Base-by-base conservation (phyloP, 2,888 invertebrate genomes). In the Trichogramma dendrolimi region DNA sequence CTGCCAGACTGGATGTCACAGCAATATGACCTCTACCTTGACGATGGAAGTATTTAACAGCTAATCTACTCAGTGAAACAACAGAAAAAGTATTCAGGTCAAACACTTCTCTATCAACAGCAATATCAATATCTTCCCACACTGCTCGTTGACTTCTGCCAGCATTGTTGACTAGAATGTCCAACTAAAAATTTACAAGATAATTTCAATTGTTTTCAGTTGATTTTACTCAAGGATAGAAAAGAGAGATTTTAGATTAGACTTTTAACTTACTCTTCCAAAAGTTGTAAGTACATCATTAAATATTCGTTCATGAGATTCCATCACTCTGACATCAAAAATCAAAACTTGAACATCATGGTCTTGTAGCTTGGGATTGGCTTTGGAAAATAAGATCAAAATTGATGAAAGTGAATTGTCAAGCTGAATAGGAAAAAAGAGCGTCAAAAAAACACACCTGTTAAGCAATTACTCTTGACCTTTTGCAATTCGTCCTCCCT, bases 121-220 rank as follows among this genome's bases (percentile, higher is more conserved):
- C 77, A 1, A 89, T 66, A 1, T 88, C 85, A 52, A 88, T 90
- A 1, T 86, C 81, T 65, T 87, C 86, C 87, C 89, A 92, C 47
- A 46, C 14, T 1, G 76, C 77, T 66, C 92, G 81, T 75, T 93
- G 92, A 6, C 90, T 89, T 59, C 91, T 80, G 0, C 92, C 92
- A 1, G 92, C 92, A 80, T 93, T 93, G 73, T 90, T 91, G 0
- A 93, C 84, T 46, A 93, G 80, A 61, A 92, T 84, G 73, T 93
- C 90, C 49, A 93, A 78, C 80, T 85, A 76, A 74, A 68, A 67
- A 63, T 63, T 63, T 49, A 14, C 5, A 50, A 49, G 48, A 61
- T 60, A 46, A 52, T 55, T 14, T 39, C 41, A 7, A n/a, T 27
- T 49, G 50, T 42, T 2, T 27, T 27, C 2, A 27, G 27, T 27